phyloP scores from a whole-genome alignment of 92 coral and sea anemone species.

The Nematostella vectensis region DNA sequence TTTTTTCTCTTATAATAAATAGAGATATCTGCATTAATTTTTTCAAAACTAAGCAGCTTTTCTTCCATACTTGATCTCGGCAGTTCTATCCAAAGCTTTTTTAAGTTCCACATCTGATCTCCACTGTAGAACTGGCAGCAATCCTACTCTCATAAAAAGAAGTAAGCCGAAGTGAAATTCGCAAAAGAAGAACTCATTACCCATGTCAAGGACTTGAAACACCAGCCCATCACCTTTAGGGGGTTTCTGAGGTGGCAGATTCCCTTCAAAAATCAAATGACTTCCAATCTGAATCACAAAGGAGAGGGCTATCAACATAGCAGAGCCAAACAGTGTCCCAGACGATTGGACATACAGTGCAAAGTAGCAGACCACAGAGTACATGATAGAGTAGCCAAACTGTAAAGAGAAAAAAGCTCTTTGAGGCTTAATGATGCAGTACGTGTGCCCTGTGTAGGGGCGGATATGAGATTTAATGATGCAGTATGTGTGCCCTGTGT shows the following conservation, averaged over 20 bases:
- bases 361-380: slow-evolving; percentile 58
- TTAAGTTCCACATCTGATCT: slow-evolving; percentile 84
- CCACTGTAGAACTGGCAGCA: slow-evolving; percentile 84
- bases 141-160: slow-evolving; percentile 57
- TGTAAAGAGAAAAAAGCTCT: slow-evolving; percentile 19
- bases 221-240: slow-evolving; percentile 61
- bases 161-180: slow-evolving; percentile 78
- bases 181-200: slow-evolving; percentile 63
- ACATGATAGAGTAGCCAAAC: slow-evolving; percentile 63
- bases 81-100: slow-evolving; percentile 54
- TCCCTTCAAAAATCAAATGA: slow-evolving; percentile 46
- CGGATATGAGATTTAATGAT: too few relatives aligned
- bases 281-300: slow-evolving; percentile 58
- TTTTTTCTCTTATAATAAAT: too few relatives aligned
- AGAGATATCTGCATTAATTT: too few relatives aligned
- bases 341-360: slow-evolving; percentile 40
- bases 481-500: too few relatives aligned
- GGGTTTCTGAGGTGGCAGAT: slow-evolving; percentile 33
- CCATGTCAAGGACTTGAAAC: slow-evolving; percentile 45
- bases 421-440: too few relatives aligned
- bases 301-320: slow-evolving; percentile 32
- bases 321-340: slow-evolving; percentile 45
- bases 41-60: slow-evolving; percentile 63
- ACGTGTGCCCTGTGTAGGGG: too few relatives aligned
- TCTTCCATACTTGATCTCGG: slow-evolving; percentile 59